Base-by-base conservation (phyloP, 2,797 vertebrate genomes). In the Gadopsis marmoratus region DNA sequence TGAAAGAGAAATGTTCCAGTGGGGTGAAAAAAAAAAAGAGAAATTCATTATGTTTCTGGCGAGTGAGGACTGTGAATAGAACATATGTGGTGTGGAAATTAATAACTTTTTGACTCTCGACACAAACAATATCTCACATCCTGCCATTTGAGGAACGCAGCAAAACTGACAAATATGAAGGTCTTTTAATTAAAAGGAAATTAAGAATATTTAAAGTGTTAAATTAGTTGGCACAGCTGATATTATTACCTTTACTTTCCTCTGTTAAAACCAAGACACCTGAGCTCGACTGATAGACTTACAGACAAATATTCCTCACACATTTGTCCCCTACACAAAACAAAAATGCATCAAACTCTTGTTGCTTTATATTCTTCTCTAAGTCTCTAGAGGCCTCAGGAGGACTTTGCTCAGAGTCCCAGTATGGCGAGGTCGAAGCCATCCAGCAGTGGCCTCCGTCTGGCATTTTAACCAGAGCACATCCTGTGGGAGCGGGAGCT, bases 401-500 rank as follows among this genome's bases (percentile, higher is more conserved):
- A 88, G 75, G 83, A 91, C 87, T 89, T 83, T 50, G 79, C 85
- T 88, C 64, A 70, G 75, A 90, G 85, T 86, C 84, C 72, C 83
- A 90, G 85, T 72, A 79, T 84, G 84, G 81, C 12, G 78, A 89
- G 86, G 92, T 91, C 64, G 78, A 88, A 94, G 94, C 94, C 94
- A 92, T 93, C 91, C 93, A 92, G 93, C 91, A 93, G 87, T 87
- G 88, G 91, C 90, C 92, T 93, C 92, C 87, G 93, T 94, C 93
- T 95, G 94, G 93, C 94, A 94, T 95, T 94, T 92, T 90, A 95
- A 93, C 94, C 93, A 90, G 91, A 94, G 94, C 89, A 93, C 94
- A 95, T 96, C 95, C 94, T 95, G 94, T 95, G 94, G 94, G 94
- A 96, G 95, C 73, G 74, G 90, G 90, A 93, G 94, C 91, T 94